Base-by-base conservation (phyloP, 2,113 vertebrate species). In the Geococcyx californianus region DNA sequence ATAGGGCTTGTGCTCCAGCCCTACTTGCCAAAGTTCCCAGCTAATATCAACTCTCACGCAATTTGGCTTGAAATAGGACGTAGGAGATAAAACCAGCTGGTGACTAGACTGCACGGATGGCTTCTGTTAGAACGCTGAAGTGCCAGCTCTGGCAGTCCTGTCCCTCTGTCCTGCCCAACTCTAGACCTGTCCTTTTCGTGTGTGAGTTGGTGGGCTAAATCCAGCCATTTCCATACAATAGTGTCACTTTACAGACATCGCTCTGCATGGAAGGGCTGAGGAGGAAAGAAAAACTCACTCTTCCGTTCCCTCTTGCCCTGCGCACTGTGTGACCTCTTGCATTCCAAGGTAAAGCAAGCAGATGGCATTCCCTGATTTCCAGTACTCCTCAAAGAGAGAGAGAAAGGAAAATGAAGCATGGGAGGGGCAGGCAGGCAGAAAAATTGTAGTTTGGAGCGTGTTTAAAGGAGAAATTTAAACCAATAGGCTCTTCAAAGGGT, bases 101-200 rank as follows among this genome's bases (percentile, higher is more conserved):
- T 7, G 59, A 3, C 14, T 67, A 34, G 5, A 60, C 36, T 83
- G 62, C 36, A 49, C 2, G 12, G n/a, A 11, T 12, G 62, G 24
- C 23, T 68, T 69, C 59, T 77, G 5, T 21, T 73, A 0, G 0
- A 18, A 33, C 9, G 7, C 20, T 58, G 19, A 81, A 31, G 25
- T 59, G 72, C n/a, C 62, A 88, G 7, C 42, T 92, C 40, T 51
- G 51, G 10, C 36, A 79, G 36, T 29, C 44, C 87, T 40, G 20
- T 28, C 28, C 36, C 25, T 59, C 44, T 51, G 63, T 28, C 29
- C 52, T 64, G 36, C 25, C 17, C n/a, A 11, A 5, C 16, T 62
- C 10, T 8, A 16, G 51, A 5, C 8, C 75, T 69, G 63, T 11
- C 47, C 1, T 0, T 55, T 60, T 11, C 2, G 2, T 13, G 23